Percentiles rank a stretch among this genome's conserved stretches.
Evolutionary conservation across 2,888 invertebrate genomes (phyloP).

Genomic region (Adelognathus sp.): DNA sequence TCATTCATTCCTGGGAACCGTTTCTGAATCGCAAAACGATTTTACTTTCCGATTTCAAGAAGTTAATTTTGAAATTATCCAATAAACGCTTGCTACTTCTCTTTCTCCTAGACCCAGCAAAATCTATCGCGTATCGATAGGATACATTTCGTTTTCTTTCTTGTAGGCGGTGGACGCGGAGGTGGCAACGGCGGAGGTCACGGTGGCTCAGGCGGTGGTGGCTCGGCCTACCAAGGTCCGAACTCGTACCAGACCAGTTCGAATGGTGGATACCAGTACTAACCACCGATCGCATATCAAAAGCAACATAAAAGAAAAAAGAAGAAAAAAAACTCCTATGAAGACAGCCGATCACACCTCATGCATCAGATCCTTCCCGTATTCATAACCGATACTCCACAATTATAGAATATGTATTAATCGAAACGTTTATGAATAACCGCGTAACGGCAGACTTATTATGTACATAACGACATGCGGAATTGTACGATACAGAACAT

Average conservation of each 20-base stretch:
- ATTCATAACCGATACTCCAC: constrained; percentile 32
- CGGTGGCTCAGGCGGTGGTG: constrained; percentile 54
- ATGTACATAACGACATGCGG: constrained; percentile 63
- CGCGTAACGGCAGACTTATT: constrained; percentile 58
- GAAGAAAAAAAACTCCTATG: constrained; percentile 34
- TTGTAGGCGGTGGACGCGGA: constrained; percentile 56
- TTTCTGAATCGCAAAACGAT: no score
- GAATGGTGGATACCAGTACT: constrained; percentile 70
- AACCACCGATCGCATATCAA: constrained; percentile 23
- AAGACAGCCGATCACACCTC: constrained; percentile 60
- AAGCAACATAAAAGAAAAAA: no score
- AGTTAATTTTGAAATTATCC: no score
- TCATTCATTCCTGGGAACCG: no score
- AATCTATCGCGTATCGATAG: no score
- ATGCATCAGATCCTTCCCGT: constrained; percentile 53
- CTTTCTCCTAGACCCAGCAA: no score
- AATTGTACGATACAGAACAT: constrained; percentile 23
- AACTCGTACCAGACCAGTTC: constrained; percentile 72
- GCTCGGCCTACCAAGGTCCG: constrained; percentile 70
- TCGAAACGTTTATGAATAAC: constrained; percentile 26
- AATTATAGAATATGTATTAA: constrained; percentile 41
- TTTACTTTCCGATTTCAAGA: no score
- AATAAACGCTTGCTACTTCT: no score
- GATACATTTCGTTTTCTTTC: background rate
- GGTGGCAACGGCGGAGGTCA: constrained; percentile 52